These are phyloP conservation scores for Tridacna gigas DNA, from an alignment of 2,888 invertebrate genomes.

Conservation along the genomic window DNA sequence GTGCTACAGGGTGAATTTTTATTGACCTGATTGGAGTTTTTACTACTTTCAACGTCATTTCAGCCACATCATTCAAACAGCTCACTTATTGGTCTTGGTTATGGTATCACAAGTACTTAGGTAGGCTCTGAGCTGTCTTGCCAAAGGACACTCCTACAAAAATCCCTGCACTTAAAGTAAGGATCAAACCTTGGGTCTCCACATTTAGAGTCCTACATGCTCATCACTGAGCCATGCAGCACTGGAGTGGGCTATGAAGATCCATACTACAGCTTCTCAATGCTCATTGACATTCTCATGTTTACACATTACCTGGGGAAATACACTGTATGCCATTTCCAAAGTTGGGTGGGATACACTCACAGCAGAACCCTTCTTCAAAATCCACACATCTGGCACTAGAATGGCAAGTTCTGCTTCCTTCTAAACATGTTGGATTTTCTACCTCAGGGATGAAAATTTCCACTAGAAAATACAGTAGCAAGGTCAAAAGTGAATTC, in stretches of 20 bases:
- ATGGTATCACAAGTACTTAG: not conserved
- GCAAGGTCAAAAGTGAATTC: not conserved
- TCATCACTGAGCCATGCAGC: too few species aligned
- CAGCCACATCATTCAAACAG: not conserved
- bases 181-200: too few species aligned
- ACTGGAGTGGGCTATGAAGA: too few species aligned
- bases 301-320: constrained; percentile 87
- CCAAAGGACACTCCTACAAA: not conserved
- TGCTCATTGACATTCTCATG: too few species aligned
- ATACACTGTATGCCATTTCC: constrained; percentile 97
- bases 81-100: not conserved
- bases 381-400: constrained; percentile 94
- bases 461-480: constrained; percentile 58
- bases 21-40: not conserved
- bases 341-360: constrained; percentile 91
- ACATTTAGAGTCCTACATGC: too few species aligned
- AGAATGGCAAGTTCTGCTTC: constrained; percentile 88
- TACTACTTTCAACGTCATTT: not conserved
- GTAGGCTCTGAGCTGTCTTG: not conserved
- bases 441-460: constrained; percentile 72
- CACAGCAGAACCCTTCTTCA: constrained; percentile 94
- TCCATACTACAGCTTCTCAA: too few species aligned
- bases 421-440: constrained; percentile 70
- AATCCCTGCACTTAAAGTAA: too few species aligned
- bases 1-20: not conserved